These are phyloP conservation scores for Onychostoma macrolepis DNA, from an alignment of 2,113 vertebrate species.

Conservation along the genomic window DNA sequence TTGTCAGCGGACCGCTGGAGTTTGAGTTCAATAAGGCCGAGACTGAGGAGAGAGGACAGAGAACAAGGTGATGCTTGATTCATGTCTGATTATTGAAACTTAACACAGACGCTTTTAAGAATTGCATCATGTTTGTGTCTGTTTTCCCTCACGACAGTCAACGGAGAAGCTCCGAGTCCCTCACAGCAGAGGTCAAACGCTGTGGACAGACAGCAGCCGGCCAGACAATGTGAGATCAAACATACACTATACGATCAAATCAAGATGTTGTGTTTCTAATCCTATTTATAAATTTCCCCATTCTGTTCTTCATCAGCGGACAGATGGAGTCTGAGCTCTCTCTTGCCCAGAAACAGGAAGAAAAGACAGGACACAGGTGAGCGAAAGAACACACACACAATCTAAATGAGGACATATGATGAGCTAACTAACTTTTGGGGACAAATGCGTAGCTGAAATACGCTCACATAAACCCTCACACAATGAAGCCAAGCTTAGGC, in stretches of 20 bases:
- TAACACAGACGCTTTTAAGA: neutral
- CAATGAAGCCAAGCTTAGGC: neutral
- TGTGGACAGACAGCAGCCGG: conserved; percentile 45
- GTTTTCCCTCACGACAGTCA: neutral
- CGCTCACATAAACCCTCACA: neutral
- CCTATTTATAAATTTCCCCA: neutral
- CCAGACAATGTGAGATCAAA: conserved; percentile 50
- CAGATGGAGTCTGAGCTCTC: conserved; percentile 59
- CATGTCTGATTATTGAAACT: neutral
- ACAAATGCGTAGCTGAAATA: neutral
- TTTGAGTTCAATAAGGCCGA: conserved; percentile 63
- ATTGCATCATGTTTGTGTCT: neutral
- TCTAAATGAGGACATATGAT: neutral
- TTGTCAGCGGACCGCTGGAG: conserved; percentile 57
- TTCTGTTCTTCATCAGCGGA: conserved; percentile 45
- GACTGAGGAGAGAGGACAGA: conserved; percentile 58
- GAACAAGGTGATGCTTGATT: conserved; percentile 56
- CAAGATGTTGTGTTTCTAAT: neutral
- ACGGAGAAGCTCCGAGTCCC: conserved; percentile 16
- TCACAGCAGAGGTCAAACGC: conserved; percentile 18
- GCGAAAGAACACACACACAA: neutral
- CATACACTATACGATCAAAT: neutral
- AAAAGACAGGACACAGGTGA: conserved; percentile 54
- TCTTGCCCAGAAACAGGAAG: conserved; percentile 53
- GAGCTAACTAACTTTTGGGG: neutral